These are phyloP conservation scores for Hyperoplus lanceolatus DNA, from an alignment of 2,797 vertebrate species.

Conservation along the genomic window DNA sequence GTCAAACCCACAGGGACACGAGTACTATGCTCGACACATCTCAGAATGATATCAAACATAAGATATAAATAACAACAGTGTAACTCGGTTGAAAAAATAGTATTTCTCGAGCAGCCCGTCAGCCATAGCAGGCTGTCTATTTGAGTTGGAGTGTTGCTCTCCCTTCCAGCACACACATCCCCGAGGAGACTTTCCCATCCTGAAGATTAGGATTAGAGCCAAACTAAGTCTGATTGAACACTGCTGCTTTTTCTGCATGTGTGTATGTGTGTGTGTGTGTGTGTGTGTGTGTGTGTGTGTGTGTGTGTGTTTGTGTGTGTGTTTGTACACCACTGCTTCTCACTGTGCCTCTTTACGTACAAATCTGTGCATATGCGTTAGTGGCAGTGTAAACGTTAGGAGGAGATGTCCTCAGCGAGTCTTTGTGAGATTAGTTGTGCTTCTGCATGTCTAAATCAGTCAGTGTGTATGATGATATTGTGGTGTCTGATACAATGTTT, in stretches of 20 bases:
- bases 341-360: slow-evolving; percentile 1
- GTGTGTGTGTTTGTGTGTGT: slow-evolving; percentile 7
- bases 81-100: slow-evolving; percentile 46
- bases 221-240: slow-evolving; percentile 80
- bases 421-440: slow-evolving; percentile 37
- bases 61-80: slow-evolving; percentile 46
- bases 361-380: slow-evolving; percentile 17
- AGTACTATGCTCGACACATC: slow-evolving; percentile 4
- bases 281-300: neutral
- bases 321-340: slow-evolving; percentile 1
- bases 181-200: slow-evolving; percentile 67
- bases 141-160: slow-evolving; percentile 65
- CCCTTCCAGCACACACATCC: slow-evolving; percentile 57
- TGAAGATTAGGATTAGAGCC: slow-evolving; percentile 81
- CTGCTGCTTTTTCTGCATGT: slow-evolving; percentile 48
- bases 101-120: slow-evolving; percentile 55
- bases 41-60: slow-evolving; percentile 44
- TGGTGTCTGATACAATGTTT: slow-evolving; percentile 25
- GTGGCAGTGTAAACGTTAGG: slow-evolving; percentile 14
- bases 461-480: slow-evolving; percentile 19
- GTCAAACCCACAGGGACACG: slow-evolving; percentile 28
- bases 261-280: slow-evolving; percentile 22
- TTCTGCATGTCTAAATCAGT: slow-evolving; percentile 33
- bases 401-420: slow-evolving; percentile 33
- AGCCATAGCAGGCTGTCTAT: slow-evolving; percentile 52